A percentile compares a stretch with the other conserved stretches of the same genome.
These are phyloP conservation scores for Stenichneumon culpator DNA, from an alignment of 2,888 invertebrate genomes.

Conservation along the genomic window DNA sequence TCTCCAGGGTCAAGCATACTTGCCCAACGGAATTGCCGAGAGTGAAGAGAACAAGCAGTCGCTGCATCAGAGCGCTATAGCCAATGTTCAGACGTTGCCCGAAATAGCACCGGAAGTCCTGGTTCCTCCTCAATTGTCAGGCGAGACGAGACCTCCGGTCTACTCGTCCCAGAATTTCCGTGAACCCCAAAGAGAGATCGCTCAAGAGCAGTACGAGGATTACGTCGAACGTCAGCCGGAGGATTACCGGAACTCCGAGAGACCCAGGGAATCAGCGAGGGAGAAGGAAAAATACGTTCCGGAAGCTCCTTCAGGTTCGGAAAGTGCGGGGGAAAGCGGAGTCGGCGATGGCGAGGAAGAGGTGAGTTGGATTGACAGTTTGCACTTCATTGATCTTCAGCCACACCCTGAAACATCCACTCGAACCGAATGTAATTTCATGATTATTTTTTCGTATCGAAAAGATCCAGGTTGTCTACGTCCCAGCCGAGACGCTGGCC, in stretches of 20 bases:
- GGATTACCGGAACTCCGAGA: slow-evolving; percentile 59
- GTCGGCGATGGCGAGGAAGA: slow-evolving; percentile 63
- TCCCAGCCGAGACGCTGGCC: slow-evolving; percentile 92
- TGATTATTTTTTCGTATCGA: not conserved
- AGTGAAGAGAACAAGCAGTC: slow-evolving; percentile 77
- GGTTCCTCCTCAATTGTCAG: slow-evolving; percentile 78
- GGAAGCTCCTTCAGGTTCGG: slow-evolving; percentile 55
- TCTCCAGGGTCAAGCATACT: slow-evolving; percentile 78
- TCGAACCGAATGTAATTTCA: not conserved
- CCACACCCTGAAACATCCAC: not conserved
- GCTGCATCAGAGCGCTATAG: slow-evolving; percentile 74
- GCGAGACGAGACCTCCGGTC: slow-evolving; percentile 80
- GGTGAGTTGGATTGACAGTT: slow-evolving; percentile 41
- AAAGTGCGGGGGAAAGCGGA: slow-evolving; percentile 50
- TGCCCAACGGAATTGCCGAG: slow-evolving; percentile 76
- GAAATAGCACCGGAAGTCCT: slow-evolving; percentile 77
- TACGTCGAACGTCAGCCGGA: slow-evolving; percentile 58
- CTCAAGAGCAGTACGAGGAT: slow-evolving; percentile 65
- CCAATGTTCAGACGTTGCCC: slow-evolving; percentile 72
- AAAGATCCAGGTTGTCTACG: slow-evolving; percentile 92
- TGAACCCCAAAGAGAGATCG: slow-evolving; percentile 64
- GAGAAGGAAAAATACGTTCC: slow-evolving; percentile 58
- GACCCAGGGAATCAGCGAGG: slow-evolving; percentile 45
- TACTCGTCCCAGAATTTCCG: slow-evolving; percentile 79
- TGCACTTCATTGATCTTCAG: not conserved